Conservation (phyloP, 2,113 vertebrate genomes). For the Heptranchias perlo region DNA sequence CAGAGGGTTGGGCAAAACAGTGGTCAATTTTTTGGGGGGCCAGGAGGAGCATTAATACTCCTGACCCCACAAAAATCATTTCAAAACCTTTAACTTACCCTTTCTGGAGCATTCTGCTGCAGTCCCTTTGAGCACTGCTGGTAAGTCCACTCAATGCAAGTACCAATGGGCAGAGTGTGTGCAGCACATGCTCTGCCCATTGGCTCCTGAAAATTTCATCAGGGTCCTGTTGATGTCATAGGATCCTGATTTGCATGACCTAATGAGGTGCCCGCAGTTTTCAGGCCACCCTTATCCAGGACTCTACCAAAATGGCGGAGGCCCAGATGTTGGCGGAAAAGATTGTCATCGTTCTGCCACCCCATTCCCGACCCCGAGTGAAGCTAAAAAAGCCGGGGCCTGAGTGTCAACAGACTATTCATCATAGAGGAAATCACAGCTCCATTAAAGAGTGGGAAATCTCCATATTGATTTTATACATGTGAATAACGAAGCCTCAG, state of each 20-base stretch:
- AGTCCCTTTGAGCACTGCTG: neutral
- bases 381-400: neutral
- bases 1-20: neutral
- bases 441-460: neutral
- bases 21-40: too few relatives aligned
- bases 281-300: neutral
- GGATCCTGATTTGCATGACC: neutral
- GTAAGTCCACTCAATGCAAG: neutral
- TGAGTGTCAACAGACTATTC: neutral
- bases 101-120: neutral
- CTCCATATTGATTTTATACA: neutral
- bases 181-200: neutral
- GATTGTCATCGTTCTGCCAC: neutral
- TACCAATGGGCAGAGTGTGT: neutral
- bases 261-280: neutral
- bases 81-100: neutral
- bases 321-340: neutral
- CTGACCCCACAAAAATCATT: neutral
- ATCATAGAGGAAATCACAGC: too few relatives aligned
- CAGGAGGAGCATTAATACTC: neutral
- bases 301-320: neutral
- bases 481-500: neutral
- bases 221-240: neutral
- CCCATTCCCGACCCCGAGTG: neutral
- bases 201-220: neutral